Percentiles rank a stretch among this genome's conserved stretches.
Conservation (phyloP, 2,888 invertebrate species). For the Physocephala rufipes region DNA sequence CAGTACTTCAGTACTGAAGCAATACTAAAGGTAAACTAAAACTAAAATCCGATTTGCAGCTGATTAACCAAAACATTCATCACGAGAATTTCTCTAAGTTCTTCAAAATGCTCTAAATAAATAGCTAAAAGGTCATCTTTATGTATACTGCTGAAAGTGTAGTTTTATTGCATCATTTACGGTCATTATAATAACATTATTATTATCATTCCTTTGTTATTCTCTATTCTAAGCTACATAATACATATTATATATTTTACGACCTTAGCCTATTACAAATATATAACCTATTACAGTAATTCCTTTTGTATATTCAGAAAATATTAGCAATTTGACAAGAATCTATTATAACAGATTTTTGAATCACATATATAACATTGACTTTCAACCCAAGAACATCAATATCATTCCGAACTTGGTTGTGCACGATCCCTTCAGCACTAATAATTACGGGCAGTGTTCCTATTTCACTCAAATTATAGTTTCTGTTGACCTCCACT, state of each 20-base stretch:
- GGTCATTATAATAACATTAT: not conserved
- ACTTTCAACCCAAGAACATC: slow-evolving; percentile 21
- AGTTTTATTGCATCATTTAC: too few species aligned
- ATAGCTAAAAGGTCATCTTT: too few species aligned
- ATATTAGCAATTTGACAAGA: too few species aligned
- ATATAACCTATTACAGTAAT: too few species aligned
- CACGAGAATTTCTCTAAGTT: too few species aligned
- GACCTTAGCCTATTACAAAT: not conserved
- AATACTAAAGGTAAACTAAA: too few species aligned
- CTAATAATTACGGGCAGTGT: slow-evolving; percentile 31
- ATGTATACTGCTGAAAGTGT: too few species aligned
- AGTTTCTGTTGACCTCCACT: not conserved
- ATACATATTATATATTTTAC: slow-evolving; percentile 1
- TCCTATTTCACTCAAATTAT: slow-evolving; percentile 1
- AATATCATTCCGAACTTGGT: not conserved
- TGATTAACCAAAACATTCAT: too few species aligned
- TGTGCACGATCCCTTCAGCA: slow-evolving; percentile 8
- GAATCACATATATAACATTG: not conserved
- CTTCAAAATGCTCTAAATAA: too few species aligned
- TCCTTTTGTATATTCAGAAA: too few species aligned
- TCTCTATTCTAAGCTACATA: not conserved
- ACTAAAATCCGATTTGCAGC: too few species aligned
- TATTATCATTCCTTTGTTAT: not conserved
- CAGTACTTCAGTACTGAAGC: too few species aligned
- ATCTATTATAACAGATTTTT: not conserved